Evolutionary conservation across 53 echinoderm and acorn worm species (phyloP), one percentile per base, ranked within the genome.

Genomic region (Holothuria scabra): DNA sequence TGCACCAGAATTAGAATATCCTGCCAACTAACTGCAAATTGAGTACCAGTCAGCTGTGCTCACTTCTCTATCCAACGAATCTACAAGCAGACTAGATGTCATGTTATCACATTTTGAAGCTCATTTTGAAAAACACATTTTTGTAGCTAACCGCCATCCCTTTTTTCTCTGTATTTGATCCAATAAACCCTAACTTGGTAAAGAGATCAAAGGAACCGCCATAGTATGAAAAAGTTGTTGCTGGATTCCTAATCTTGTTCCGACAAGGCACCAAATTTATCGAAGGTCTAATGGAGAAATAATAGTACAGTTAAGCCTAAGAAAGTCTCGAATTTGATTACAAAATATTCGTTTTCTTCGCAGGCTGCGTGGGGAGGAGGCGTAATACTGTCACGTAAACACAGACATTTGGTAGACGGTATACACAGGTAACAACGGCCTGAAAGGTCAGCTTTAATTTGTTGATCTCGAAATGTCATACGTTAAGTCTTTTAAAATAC

Each of bases 351-450:
- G 48, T 28, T 59, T 63, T 29, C 20, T 75, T 66, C 67, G 23
- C 35, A 49, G 64, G 64, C 64, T 12, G 64, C 64, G 26, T 95
- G 95, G 95, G 95, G 95, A 62, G 95, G 95, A 25, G 90, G 95
- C 56, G 93, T 87, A 3, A 87, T 95, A 35, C 87, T 95, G 22
- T 95, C 95, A 12, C 80, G 87, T 34, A 93, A 93, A 80, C 92
- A 93, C 80, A 66, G 85, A 25, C 91, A 93, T 78, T 78, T 91
- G 41, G 68, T 95, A 67, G 95, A 95, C 46, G 95, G 95, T 19
- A 60, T 95, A 2, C 68, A 84, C 65, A 90, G 92, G 95, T 90
- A 79, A 92, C 79, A 35, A 18, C 56, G 21, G 65, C 31, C 65
- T 21, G 14, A 52, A 52, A 52, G 52, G 52, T 52, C 52, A 18